These are phyloP conservation scores for Hyperopisus bebe DNA, from an alignment of 2,113 vertebrate genomes.

Conservation along the genomic window DNA sequence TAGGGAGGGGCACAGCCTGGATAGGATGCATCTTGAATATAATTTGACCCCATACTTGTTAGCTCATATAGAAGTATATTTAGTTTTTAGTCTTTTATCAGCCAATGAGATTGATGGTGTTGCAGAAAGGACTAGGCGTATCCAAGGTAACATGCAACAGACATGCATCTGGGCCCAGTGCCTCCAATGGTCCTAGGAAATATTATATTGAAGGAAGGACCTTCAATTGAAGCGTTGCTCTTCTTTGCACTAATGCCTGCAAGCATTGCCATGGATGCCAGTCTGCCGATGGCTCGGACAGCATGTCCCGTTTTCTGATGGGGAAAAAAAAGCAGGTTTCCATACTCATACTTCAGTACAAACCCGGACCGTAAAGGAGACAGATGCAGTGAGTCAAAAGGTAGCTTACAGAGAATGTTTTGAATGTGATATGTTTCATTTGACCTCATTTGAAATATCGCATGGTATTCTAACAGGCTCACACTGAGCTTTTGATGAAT, in stretches of 20 bases:
- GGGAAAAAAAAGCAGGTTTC: conserved; percentile 31
- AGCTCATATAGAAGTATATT: neutral
- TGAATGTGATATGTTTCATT: neutral
- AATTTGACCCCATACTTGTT: neutral
- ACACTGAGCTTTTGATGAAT: neutral
- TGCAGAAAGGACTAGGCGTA: neutral
- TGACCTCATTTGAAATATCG: neutral
- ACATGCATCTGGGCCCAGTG: neutral
- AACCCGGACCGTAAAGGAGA: neutral
- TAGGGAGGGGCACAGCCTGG: neutral
- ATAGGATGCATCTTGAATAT: neutral
- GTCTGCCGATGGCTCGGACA: conserved; percentile 87
- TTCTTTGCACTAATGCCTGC: conserved; percentile 93
- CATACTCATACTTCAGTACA: neutral
- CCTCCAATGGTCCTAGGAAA: neutral
- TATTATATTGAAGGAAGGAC: conserved; percentile 51
- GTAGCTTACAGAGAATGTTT: neutral
- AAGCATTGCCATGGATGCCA: conserved; percentile 98
- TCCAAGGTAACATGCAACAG: neutral
- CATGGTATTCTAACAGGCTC: neutral
- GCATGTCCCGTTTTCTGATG: conserved; percentile 94
- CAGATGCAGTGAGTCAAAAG: neutral
- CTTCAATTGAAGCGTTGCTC: conserved; percentile 77
- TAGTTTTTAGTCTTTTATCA: neutral
- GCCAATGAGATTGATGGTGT: neutral